Evolutionary conservation across 2,888 invertebrate species (phyloP), one percentile per base, ranked within the genome.

Genomic region (Heteromyza rotundicornis): DNA sequence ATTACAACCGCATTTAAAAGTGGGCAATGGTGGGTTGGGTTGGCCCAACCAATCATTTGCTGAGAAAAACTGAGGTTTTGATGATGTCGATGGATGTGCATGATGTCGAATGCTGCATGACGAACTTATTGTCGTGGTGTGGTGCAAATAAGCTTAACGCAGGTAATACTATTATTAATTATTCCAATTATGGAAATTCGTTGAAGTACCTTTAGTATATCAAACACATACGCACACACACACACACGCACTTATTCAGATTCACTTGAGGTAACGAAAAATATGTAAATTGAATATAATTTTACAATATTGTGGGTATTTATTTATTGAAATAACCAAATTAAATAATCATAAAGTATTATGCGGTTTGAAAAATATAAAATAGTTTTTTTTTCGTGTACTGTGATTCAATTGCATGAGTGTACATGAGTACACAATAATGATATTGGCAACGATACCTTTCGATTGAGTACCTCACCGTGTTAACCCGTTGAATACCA

Each of bases 161-260:
- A 59, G 64, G 64, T 77, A 75, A 78, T 79, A 77, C 77, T 79
- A 79, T 79, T 78, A 80, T 80, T 81, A 81, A 81, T 80, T 80
- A 80, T 81, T 79, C 76, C 80, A 80, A 80, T 81, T 81, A 80
- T 79, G 78, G 72, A 76, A 74, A 73, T 70, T 68, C 65, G 5
- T 27, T 27, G 10, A 27, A 27, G 27, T 27, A 27, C 27, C 27
- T 27, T 5, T 10, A 5, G 10, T 27, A 27, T 27, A 10, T 27
- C 5, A 27, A 27, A 27, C 44, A 24, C 44, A 7, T 40, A 51
- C 3, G 22, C 56, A 56, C 17, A 47, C 17, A 32, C 50, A 40
- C 55, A 60, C 55, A 22, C 35, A 35, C 53, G 17, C 53, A 20
- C 54, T 14, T 7, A 58, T 12, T 44, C 32, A 32, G 32, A 5